These are phyloP conservation scores for Zapus hudsonius DNA, from an alignment of 2,113 vertebrate species.

Conservation along the genomic window DNA sequence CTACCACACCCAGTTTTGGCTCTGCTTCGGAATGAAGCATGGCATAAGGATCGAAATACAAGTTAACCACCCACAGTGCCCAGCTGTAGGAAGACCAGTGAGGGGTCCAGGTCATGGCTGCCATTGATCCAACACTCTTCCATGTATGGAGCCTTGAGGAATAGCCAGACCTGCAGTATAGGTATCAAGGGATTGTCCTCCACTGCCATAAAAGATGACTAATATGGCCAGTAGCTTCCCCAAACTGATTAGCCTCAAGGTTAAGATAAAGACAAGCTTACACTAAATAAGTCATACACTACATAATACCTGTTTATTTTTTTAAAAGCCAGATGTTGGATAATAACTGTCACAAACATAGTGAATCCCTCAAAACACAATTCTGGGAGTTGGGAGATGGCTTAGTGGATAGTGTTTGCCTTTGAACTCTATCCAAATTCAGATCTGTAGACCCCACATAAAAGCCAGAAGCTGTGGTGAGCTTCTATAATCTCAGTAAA, in stretches of 20 bases:
- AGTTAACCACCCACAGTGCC: not conserved
- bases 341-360: too few relatives aligned
- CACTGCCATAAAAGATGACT: not conserved
- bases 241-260: not conserved
- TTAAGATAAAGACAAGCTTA: not conserved
- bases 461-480: too few relatives aligned
- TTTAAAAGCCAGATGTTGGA: not conserved
- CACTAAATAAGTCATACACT: not conserved
- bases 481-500: too few relatives aligned
- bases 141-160: not conserved
- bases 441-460: too few relatives aligned
- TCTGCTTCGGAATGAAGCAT: slow-evolving; percentile 29
- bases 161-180: slow-evolving; percentile 5
- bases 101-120: not conserved
- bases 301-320: not conserved
- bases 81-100: not conserved
- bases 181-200: not conserved
- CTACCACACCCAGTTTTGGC: not conserved
- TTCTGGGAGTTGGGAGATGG: too few relatives aligned
- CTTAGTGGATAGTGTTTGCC: too few relatives aligned
- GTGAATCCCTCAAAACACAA: too few relatives aligned
- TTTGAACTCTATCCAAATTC: too few relatives aligned
- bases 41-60: not conserved
- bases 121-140: not conserved
- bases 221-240: not conserved